Conservation (phyloP, 2,888 invertebrate genomes). For the Homarus gammarus region DNA sequence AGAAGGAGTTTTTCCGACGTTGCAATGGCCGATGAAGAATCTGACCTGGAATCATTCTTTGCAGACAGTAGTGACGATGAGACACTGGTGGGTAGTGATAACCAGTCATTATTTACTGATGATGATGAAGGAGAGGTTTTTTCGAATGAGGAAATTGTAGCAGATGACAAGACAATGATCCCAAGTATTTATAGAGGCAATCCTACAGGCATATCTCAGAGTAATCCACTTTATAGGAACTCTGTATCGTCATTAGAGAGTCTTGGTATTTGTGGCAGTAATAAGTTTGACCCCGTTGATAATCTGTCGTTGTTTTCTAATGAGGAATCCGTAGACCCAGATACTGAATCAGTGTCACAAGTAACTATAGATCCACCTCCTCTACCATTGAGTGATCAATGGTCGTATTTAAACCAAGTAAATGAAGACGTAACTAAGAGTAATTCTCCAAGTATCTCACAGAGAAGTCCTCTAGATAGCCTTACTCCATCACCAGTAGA, state of each 20-base stretch:
- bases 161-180: not conserved
- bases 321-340: constrained; percentile 63
- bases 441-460: not conserved
- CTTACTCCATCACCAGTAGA: not conserved
- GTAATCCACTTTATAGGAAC: constrained; percentile 25
- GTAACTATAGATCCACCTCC: not conserved
- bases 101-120: not conserved
- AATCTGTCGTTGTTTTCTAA: constrained; percentile 57
- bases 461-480: not conserved
- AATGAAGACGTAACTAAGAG: not conserved
- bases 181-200: constrained; percentile 21
- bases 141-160: not conserved
- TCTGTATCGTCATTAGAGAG: constrained; percentile 21
- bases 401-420: not conserved
- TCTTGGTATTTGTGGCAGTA: not conserved
- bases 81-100: constrained; percentile 55
- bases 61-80: constrained; percentile 25
- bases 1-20: constrained; percentile 15
- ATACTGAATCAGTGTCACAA: not conserved
- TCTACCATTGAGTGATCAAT: not conserved
- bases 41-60: constrained; percentile 46
- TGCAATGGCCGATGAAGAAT: constrained; percentile 4
- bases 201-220: constrained; percentile 3
- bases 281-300: constrained; percentile 31
- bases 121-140: constrained; percentile 14